Conservation (phyloP, 2,797 vertebrate genomes). For the Odontamblyopus rebecca region DNA sequence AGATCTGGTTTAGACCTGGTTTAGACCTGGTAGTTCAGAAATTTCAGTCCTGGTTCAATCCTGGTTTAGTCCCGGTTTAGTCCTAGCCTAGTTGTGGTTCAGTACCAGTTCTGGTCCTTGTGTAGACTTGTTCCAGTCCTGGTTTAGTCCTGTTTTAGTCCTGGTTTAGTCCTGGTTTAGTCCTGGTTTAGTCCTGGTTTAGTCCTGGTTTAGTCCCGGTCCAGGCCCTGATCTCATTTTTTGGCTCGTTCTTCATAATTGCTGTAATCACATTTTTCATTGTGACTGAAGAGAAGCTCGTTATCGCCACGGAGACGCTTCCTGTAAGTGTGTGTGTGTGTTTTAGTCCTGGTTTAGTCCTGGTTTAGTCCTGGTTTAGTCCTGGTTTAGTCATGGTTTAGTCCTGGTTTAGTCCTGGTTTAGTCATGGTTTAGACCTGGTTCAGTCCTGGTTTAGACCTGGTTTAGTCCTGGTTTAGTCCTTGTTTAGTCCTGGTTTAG, state of each 20-base stretch:
- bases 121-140: neutral
- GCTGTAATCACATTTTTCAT: no score
- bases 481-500: neutral
- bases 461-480: neutral
- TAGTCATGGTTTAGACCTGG: neutral
- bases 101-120: neutral
- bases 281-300: no score
- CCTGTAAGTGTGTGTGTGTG: neutral
- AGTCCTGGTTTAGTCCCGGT: no score
- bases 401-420: neutral
- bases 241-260: no score
- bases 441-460: constrained; percentile 16
- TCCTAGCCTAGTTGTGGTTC: neutral
- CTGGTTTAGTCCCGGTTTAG: neutral
- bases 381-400: neutral
- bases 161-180: no score
- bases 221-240: no score
- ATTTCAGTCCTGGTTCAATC: neutral
- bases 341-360: neutral
- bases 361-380: neutral
- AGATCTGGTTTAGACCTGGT: neutral
- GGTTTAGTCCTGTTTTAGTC: no score
- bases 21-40: neutral
- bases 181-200: no score
- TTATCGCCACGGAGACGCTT: no score